These are phyloP conservation scores for Pituophis catenifer DNA, from an alignment of 2,113 vertebrate species.

Conservation along the genomic window DNA sequence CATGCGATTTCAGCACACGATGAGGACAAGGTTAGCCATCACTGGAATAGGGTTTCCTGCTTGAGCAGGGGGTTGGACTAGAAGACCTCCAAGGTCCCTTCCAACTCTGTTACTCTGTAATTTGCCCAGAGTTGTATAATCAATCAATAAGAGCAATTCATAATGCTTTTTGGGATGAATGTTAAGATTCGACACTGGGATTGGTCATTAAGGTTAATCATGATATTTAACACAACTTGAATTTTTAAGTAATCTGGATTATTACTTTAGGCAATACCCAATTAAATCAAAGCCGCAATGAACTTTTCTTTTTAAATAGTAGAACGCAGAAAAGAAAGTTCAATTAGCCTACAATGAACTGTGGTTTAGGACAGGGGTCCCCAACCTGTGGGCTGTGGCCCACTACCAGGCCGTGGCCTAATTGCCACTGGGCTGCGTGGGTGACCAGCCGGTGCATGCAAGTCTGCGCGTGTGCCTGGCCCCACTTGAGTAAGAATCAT, in stretches of 20 bases:
- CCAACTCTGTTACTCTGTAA: background rate
- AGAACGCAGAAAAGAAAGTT: background rate
- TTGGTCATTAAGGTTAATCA: background rate
- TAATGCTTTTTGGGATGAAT: background rate
- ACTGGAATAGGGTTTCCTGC: background rate
- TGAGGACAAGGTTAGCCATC: too few species aligned
- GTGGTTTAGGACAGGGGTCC: background rate
- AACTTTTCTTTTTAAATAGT: background rate
- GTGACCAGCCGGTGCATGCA: too few species aligned
- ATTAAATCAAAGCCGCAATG: background rate
- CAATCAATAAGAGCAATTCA: background rate
- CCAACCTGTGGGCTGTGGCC: too few species aligned
- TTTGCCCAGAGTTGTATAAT: background rate
- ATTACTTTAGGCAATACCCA: background rate
- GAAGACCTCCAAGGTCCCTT: background rate
- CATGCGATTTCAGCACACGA: too few species aligned
- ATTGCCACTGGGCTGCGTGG: too few species aligned
- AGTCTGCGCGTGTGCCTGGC: too few species aligned
- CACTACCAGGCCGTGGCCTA: too few species aligned
- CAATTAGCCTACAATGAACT: background rate
- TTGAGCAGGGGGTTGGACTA: background rate
- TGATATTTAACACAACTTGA: background rate
- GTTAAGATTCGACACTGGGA: background rate
- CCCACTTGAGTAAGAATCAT: too few species aligned
- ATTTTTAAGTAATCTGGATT: background rate